These are phyloP conservation scores for Xanthorhoe designata DNA, from an alignment of 2,888 invertebrate species.

Conservation along the genomic window DNA sequence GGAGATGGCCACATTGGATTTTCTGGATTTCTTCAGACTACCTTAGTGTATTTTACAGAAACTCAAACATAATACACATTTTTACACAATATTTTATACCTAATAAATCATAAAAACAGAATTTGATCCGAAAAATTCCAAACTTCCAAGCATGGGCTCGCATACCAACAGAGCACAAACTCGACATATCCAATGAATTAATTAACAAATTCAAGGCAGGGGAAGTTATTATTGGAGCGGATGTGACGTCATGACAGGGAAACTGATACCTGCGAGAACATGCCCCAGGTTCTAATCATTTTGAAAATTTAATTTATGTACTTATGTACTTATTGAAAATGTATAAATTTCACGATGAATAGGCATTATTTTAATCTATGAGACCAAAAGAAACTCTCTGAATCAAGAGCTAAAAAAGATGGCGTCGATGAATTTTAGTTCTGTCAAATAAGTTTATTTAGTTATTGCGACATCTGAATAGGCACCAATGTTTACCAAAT, in stretches of 20 bases:
- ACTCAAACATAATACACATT: no score
- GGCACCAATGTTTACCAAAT: no score
- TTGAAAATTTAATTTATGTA: neutral
- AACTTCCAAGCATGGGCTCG: constrained; percentile 25
- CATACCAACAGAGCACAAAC: constrained; percentile 44
- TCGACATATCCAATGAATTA: constrained; percentile 56
- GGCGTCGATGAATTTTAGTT: no score
- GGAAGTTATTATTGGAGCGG: constrained; percentile 43
- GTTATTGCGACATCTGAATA: no score
- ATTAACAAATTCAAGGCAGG: constrained; percentile 72
- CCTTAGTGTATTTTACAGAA: no score
- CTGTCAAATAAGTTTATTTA: no score
- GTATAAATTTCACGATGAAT: no score
- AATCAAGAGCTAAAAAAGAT: no score
- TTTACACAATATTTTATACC: neutral
- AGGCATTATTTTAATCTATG: no score
- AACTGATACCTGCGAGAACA: constrained; percentile 4
- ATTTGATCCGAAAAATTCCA: constrained; percentile 16
- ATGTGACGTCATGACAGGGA: constrained; percentile 31
- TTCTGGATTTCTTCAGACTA: no score
- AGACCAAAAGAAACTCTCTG: no score
- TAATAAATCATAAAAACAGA: constrained; percentile 25
- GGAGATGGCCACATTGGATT: neutral
- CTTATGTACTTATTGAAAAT: no score
- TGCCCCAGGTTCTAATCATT: neutral